Evolutionary conservation across 2,797 vertebrate species (phyloP), one percentile per base, ranked within the genome.

Genomic region (Lepilemur ruficaudatus): DNA sequence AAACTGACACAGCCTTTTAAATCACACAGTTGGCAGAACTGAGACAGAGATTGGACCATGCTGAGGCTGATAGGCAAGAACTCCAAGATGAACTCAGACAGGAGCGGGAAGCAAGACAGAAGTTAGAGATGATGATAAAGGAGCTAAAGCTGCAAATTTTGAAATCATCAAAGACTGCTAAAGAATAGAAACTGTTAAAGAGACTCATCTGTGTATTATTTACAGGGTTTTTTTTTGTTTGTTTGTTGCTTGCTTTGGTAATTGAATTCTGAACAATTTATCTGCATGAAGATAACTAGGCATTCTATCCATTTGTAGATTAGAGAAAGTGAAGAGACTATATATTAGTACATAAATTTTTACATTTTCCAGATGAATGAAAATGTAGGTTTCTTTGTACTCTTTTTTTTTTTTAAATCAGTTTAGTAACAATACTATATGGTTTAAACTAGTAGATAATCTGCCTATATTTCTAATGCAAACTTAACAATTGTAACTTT

Each of bases 1-100:
- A 82, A 93, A 88, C 70, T 97, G 59, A 96, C 38, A 25, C 1
- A 69, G 38, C 78, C 41, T 94, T 98, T 35, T 96, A 72, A 96
- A 94, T 89, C 95, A 61, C 96, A 43, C 98, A 99, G 99, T 98
- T 99, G 98, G 99, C 99, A 38, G 99, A 99, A 97, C 96, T 99
- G 96, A 99, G 99, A 85, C 99, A 99, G 98, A 99, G 99, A 94
- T 85, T 99, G 98, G 99, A 99, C 97, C 99, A 98, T 1, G 99
- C 99, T 0, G 99, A 99, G 98, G 99, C 99, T 0, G 99, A 99
- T 57, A 99, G 99, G 38, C 99, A 99, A 98, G 99, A 99, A 96
- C 99, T 99, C 94, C 99, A 99, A 91, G 99, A 99, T 82, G 99
- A 99, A 97, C 99, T 99, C 97, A 98, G 99, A 70, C 98, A 99